These are phyloP conservation scores for Clavelina lepadiformis DNA, from an alignment of 23 tunicate species.

Conservation along the genomic window DNA sequence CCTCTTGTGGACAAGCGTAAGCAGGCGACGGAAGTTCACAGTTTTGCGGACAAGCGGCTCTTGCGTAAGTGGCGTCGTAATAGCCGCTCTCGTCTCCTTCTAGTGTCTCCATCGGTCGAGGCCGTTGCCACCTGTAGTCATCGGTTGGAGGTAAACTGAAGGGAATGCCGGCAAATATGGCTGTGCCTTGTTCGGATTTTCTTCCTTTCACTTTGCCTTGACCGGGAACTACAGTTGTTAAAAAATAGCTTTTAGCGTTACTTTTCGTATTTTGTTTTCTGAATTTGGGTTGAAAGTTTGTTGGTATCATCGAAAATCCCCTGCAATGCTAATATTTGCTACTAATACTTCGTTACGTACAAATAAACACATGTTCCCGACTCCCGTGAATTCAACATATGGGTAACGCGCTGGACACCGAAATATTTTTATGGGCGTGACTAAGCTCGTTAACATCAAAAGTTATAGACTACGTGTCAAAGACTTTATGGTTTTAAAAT, in stretches of 20 bases:
- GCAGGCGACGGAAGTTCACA: constrained; percentile 72
- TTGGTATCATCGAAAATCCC: no score
- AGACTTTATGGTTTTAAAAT: no score
- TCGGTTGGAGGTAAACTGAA: constrained; percentile 37
- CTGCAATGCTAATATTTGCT: no score
- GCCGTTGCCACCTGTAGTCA: constrained; percentile 34
- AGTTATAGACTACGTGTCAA: no score
- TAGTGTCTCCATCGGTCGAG: constrained; percentile 1
- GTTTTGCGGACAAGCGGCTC: constrained; percentile 64
- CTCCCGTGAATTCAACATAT: no score
- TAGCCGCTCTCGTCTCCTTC: constrained; percentile 4
- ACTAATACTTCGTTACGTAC: no score
- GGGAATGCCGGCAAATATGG: constrained; percentile 51
- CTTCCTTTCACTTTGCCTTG: constrained; percentile 21
- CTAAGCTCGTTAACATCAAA: no score
- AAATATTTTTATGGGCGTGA: no score
- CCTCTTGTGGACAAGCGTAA: constrained; percentile 53
- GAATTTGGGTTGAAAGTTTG: no score
- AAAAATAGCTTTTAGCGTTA: background rate
- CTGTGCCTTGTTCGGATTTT: constrained; percentile 22
- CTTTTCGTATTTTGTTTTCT: no score
- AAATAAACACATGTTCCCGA: no score
- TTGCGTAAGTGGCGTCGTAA: constrained; percentile 41
- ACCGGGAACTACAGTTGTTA: constrained; percentile 15
- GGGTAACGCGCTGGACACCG: no score